Percentiles rank a stretch among this genome's conserved stretches.
Evolutionary conservation across 2,888 invertebrate species (phyloP).

Genomic region (Pammene fasciana): DNA sequence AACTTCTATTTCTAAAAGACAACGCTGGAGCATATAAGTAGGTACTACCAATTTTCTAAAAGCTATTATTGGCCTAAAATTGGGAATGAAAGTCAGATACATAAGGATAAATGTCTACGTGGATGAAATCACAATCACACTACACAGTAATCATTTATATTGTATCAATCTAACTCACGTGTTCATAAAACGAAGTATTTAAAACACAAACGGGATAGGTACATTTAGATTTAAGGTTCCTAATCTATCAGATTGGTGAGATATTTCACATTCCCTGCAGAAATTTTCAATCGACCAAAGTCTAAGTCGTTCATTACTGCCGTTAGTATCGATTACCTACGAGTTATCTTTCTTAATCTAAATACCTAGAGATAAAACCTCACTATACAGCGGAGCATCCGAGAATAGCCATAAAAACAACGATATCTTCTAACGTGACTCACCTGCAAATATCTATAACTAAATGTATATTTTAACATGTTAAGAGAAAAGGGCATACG

Average conservation of each 20-base stretch:
- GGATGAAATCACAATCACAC: too few relatives aligned
- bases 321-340: slow-evolving; percentile 38
- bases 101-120: too few relatives aligned
- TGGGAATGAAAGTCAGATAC: too few relatives aligned
- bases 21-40: too few relatives aligned
- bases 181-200: not conserved
- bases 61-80: too few relatives aligned
- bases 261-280: not conserved
- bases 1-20: too few relatives aligned
- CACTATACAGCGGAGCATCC: slow-evolving; percentile 21
- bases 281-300: not conserved
- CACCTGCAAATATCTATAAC: slow-evolving; percentile 32
- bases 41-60: too few relatives aligned
- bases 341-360: slow-evolving; percentile 38
- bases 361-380: slow-evolving; percentile 30
- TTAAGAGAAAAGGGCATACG: slow-evolving; percentile 10
- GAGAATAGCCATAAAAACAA: slow-evolving; percentile 30
- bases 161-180: not conserved
- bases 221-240: not conserved
- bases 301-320: slow-evolving; percentile 13
- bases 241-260: not conserved
- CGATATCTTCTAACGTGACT: slow-evolving; percentile 30
- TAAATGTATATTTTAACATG: not conserved
- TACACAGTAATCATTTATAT: not conserved
- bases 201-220: not conserved